These are phyloP conservation scores for Xenotilapia longispinis DNA, from an alignment of 2,113 vertebrate species.

Conservation along the genomic window DNA sequence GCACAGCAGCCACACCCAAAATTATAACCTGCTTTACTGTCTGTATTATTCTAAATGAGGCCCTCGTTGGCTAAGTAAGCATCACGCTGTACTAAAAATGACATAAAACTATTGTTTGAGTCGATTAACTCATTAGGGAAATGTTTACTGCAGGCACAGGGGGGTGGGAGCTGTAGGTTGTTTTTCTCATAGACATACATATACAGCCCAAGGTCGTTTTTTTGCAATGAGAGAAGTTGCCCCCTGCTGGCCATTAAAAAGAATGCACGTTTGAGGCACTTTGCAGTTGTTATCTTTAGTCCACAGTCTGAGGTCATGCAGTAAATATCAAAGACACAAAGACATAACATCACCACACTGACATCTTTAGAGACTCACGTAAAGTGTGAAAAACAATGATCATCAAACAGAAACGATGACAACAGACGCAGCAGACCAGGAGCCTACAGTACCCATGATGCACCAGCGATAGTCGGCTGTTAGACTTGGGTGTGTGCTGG, in stretches of 20 bases:
- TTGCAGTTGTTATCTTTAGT: not conserved
- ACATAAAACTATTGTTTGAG: not conserved
- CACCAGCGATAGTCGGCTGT: not conserved
- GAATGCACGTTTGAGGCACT: not conserved
- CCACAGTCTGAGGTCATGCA: not conserved
- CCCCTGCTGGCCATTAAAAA: not conserved
- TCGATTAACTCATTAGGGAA: not conserved
- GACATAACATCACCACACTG: not conserved
- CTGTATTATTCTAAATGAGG: not conserved
- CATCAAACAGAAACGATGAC: accelerated
- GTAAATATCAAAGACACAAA: not conserved
- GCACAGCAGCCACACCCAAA: not conserved
- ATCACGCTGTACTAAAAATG: not conserved
- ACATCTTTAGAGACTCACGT: not conserved
- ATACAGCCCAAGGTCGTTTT: accelerated
- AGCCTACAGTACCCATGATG: not conserved
- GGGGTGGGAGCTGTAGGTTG: accelerated
- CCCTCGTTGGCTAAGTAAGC: not conserved
- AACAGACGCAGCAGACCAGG: not conserved
- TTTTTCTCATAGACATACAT: not conserved
- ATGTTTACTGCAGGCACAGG: not conserved
- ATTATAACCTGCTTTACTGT: not conserved
- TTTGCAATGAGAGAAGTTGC: not conserved
- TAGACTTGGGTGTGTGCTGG: not conserved
- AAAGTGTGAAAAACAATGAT: not conserved